phyloP scores from a whole-genome alignment of 2,797 vertebrate species.

The Melanotaenia boesemani region DNA sequence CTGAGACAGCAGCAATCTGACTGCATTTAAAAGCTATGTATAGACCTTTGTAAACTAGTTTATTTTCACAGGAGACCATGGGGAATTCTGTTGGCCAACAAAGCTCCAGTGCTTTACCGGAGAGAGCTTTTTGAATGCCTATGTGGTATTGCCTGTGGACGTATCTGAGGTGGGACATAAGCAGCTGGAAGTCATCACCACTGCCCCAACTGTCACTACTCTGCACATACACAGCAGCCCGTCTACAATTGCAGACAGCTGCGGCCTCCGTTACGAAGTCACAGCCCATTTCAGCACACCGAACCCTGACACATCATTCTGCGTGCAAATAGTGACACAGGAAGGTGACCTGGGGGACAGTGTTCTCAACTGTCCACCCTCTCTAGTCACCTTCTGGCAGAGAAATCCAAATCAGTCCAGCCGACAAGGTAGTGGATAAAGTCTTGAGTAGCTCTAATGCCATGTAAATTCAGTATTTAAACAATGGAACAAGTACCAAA shows the following conservation, averaged over 20 bases:
- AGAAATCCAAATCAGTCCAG: conserved; percentile 50
- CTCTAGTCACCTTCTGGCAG: conserved; percentile 77
- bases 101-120: conserved; percentile 66
- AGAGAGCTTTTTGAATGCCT: conserved; percentile 70
- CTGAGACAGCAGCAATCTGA: neutral
- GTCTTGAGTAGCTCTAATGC: neutral
- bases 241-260: conserved; percentile 62
- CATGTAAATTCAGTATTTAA: neutral
- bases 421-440: conserved; percentile 49
- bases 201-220: conserved; percentile 1
- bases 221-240: conserved; percentile 36
- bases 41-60: neutral
- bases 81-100: conserved; percentile 80
- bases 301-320: conserved; percentile 51
- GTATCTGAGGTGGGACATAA: conserved; percentile 27
- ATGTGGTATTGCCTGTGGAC: conserved; percentile 75
- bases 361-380: conserved; percentile 75
- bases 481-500: neutral
- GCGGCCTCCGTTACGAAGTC: conserved; percentile 80
- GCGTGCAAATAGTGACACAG: conserved; percentile 57
- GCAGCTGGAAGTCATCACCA: conserved; percentile 59
- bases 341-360: conserved; percentile 33
- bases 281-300: conserved; percentile 55
- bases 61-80: conserved; percentile 63
- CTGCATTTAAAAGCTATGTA: neutral